phyloP scores from a whole-genome alignment of 2,113 vertebrate genomes.

The Tichodroma muraria region DNA sequence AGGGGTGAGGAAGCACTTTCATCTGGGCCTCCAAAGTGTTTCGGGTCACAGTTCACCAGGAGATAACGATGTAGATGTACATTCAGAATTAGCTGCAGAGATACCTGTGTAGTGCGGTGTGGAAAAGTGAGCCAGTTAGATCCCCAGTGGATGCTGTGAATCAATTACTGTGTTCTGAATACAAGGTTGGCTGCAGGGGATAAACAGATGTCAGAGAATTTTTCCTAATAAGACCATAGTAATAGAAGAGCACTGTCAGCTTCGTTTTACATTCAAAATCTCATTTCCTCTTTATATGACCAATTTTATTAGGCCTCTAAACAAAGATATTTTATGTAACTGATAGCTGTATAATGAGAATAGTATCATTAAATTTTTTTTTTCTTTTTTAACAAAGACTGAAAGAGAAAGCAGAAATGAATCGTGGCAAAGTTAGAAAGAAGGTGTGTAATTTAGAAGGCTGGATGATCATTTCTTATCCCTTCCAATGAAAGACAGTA shows the following conservation, averaged over 20 bases:
- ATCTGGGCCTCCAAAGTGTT: conserved; percentile 83
- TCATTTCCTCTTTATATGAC: conserved; percentile 81
- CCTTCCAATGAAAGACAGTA: neutral
- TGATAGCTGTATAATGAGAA: conserved; percentile 57
- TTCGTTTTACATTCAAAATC: conserved; percentile 84
- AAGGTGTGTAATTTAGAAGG: conserved; percentile 12
- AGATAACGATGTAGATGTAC: conserved; percentile 84
- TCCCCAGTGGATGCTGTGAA: conserved; percentile 87
- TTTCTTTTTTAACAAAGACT: conserved; percentile 49
- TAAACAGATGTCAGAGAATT: conserved; percentile 90
- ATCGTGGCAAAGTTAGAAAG: neutral
- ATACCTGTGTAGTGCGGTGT: conserved; percentile 81
- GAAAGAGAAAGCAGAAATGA: conserved; percentile 16
- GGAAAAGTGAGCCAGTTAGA: conserved; percentile 80
- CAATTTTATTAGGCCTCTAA: conserved; percentile 79
- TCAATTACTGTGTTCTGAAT: conserved; percentile 95
- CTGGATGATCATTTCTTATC: neutral
- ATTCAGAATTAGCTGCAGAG: conserved; percentile 81
- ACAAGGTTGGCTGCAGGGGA: conserved; percentile 87
- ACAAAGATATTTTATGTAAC: conserved; percentile 78
- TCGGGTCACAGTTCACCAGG: conserved; percentile 81
- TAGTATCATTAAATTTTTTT: conserved; percentile 55
- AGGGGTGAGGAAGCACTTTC: conserved; percentile 82
- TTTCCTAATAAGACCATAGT: conserved; percentile 87
- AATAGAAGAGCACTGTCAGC: conserved; percentile 85